Base-by-base conservation (phyloP, 2,113 vertebrate genomes). In the Noturus placidus region DNA sequence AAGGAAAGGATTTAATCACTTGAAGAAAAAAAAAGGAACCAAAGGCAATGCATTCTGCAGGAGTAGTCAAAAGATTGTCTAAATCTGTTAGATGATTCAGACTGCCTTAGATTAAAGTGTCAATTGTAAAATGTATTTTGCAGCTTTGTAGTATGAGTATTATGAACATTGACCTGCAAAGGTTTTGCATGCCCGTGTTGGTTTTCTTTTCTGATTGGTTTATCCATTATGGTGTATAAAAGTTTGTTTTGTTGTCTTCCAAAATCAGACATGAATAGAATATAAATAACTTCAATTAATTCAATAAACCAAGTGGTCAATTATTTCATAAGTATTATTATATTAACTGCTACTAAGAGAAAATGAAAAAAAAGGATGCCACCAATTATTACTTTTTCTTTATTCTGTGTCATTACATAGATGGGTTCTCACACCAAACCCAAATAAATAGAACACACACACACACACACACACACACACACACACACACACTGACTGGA, bases 401-500 rank as follows among this genome's bases (percentile, higher is more conserved):
- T 80, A 67, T 83, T 86, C 61, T 9, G 30, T 83, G 30, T 52
- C 46, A 69, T 83, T 72, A 79, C 57, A 82, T 61, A 76, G 9
- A 82, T 76, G 13, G 38, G 8, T 35, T 56, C 67, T 46, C 25
- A 82, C 19, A 59, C 67, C n/a, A 72, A 46, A 87, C n/a, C 33
- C 5, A 78, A 57, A 59, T 35, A 80, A 79, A 83, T 57, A 79
- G 52, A 84, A 74, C 22, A 82, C 67, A 67, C 61, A 78, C 27
- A 54, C 52, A 82, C 6, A 9, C 77, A 14, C 30, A 87, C 65
- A 77, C 57, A 67, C 67, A 78, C 77, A 59, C 35, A 54, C 83
- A 72, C 14, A 69, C 56, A 77, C 38, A 88, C 81, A 61, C 15
- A 84, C 87, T 74, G 11, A 57, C 89, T 93, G 92, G 84, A 91